Conservation (phyloP, 64 coral and sea anemone species). For the Astreopora myriophthalma region DNA sequence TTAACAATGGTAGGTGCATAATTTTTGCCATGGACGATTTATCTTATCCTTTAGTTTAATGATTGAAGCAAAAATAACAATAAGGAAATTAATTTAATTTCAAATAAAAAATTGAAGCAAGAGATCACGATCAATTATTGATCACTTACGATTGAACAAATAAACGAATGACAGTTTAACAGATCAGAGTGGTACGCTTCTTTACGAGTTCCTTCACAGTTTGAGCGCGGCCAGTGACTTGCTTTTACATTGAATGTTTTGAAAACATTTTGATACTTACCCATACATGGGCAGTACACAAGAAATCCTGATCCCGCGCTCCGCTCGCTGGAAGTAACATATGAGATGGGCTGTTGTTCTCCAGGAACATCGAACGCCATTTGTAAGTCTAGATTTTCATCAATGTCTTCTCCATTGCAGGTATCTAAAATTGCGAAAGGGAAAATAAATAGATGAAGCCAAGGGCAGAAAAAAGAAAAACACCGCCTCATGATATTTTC, state of each 20-base stretch:
- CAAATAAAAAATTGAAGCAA: no score
- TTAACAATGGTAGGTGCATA: no score
- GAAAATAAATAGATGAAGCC: conserved; percentile 39
- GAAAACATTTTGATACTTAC: conserved; percentile 44
- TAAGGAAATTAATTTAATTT: no score
- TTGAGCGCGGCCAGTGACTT: not conserved
- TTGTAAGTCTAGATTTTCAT: conserved; percentile 39
- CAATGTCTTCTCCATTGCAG: conserved; percentile 19
- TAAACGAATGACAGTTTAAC: no score
- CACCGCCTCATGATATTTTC: not conserved
- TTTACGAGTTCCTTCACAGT: no score
- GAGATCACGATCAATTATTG: no score
- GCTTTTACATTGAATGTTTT: not conserved
- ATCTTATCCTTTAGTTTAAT: no score
- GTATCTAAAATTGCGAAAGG: conserved; percentile 39
- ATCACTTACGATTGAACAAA: no score
- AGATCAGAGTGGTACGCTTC: no score
- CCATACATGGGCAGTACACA: conserved; percentile 94
- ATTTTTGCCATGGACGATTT: no score
- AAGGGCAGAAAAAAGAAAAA: not conserved
- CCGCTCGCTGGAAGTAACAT: not conserved
- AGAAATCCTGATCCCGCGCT: conserved; percentile 63
- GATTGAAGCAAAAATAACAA: no score
- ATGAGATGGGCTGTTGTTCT: conserved; percentile 35
- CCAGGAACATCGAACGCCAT: conserved; percentile 68